Base-by-base conservation (phyloP, 2,888 invertebrate genomes). In the Apantesis nais region DNA sequence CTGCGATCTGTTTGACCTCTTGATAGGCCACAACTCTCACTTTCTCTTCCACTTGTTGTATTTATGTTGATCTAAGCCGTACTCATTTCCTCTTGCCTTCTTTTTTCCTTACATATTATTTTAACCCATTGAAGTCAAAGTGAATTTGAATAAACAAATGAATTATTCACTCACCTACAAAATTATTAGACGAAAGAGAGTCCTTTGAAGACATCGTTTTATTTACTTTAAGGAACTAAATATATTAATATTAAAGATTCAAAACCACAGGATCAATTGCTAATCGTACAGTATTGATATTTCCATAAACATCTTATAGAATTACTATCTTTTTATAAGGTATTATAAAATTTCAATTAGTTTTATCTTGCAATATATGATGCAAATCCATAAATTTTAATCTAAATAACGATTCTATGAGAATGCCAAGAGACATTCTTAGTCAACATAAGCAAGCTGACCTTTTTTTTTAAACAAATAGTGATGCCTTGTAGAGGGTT, bases 371-470 rank as follows among this genome's bases (percentile, higher is more conserved):
- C 37, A 52, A 68, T 79, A 58, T 63, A 19, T 69, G 67, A 73
- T 74, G 64, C 74, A 73, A 73, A 81, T 79, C 75, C 70, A 81
- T 77, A 62, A 67, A 77, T 77, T 69, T 39, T 75, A 73, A 71
- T 81, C 73, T 77, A 34, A 75, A 80, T 80, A 80, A 39, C 68
- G 48, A 4, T 14, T 62, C 58, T 66, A 67, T 61, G 71, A 77
- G 73, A 70, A 75, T 66, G 68, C 72, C 68, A 74, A 77, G 74
- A 67, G 58, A 67, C 74, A 75, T 76, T 71, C 75, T 70, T 72
- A 68, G 22, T 44, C 74, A 76, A 70, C 74, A 73, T 69, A 73
- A 78, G 75, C 67, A 66, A 77, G 48, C 39, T 64, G 64, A 52
- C 65, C 71, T 65, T 66, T 77, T 73, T 78, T 70, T 44, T 65